A percentile compares a stretch with the other conserved stretches of the same genome.
Conservation (phyloP, 1,140 invertebrate species). For the Drosophila eugracilis region DNA sequence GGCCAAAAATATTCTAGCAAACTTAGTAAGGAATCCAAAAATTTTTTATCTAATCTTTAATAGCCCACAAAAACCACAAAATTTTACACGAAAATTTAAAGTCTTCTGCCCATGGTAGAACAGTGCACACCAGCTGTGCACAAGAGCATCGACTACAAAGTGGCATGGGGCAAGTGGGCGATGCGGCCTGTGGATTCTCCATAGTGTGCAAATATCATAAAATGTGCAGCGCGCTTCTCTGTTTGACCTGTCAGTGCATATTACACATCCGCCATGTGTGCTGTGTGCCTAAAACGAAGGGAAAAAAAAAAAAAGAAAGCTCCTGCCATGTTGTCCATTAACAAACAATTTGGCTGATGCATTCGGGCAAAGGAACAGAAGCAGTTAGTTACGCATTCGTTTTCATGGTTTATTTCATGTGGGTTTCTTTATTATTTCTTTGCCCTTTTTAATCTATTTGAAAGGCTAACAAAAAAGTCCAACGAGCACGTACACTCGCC, state of each 20-base stretch:
- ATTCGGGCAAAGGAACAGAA: slow-evolving; percentile 18
- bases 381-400: slow-evolving; percentile 13
- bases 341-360: slow-evolving; percentile 43
- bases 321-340: slow-evolving; percentile 39
- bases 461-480: slow-evolving; percentile 20
- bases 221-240: slow-evolving; percentile 42
- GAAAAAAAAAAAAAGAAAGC: neutral
- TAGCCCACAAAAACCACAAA: no score
- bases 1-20: no score
- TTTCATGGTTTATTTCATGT: slow-evolving; percentile 8
- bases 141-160: slow-evolving; percentile 19
- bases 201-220: slow-evolving; percentile 39
- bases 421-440: neutral
- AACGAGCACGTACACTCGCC: slow-evolving; percentile 9
- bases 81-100: no score
- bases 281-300: slow-evolving; percentile 18
- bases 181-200: slow-evolving; percentile 18
- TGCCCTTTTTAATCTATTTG: slow-evolving; percentile 39
- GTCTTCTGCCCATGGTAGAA: slow-evolving; percentile 12
- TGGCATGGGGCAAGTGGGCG: neutral
- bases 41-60: no score
- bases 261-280: slow-evolving; percentile 52
- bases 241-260: slow-evolving; percentile 50
- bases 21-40: no score
- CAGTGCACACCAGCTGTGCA: slow-evolving; percentile 40